Conservation (phyloP, 2,888 invertebrate genomes). For the Caenorhabditis sp. region DNA sequence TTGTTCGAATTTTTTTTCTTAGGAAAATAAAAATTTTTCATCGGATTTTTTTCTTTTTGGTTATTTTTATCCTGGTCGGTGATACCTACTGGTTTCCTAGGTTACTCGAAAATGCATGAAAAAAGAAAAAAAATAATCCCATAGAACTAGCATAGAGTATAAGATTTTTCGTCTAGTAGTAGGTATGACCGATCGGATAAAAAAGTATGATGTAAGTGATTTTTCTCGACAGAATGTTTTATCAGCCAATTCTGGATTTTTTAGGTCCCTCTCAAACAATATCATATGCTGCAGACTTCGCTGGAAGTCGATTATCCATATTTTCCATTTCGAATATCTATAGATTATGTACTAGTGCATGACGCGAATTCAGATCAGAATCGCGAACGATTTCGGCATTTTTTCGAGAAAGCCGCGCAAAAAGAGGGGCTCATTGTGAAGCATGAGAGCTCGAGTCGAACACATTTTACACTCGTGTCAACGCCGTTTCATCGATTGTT, state of each 20-base stretch:
- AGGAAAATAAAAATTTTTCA: no score
- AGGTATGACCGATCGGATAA: neutral
- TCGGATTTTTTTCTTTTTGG: neutral
- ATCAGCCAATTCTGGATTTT: neutral
- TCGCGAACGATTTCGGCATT: constrained; percentile 21
- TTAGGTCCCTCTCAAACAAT: constrained; percentile 27
- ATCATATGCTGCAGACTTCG: constrained; percentile 36
- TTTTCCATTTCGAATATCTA: constrained; percentile 53
- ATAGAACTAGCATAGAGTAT: neutral
- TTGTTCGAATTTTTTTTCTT: neutral
- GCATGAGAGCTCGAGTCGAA: constrained; percentile 36
- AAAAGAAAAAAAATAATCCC: neutral
- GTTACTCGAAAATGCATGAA: neutral
- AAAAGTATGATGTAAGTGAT: neutral
- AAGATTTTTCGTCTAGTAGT: neutral
- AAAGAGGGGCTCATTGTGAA: constrained; percentile 48
- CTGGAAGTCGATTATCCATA: constrained; percentile 56
- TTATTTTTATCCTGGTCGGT: neutral
- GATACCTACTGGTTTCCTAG: neutral
- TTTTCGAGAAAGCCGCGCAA: constrained; percentile 44
- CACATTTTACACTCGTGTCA: constrained; percentile 51
- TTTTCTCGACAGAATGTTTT: neutral
- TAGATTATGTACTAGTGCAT: constrained; percentile 55
- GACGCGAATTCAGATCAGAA: constrained; percentile 11
- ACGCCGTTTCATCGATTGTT: constrained; percentile 53